Evolutionary conservation across 2,888 invertebrate species (phyloP).

Genomic region (Cylindroiulus punctatus): DNA sequence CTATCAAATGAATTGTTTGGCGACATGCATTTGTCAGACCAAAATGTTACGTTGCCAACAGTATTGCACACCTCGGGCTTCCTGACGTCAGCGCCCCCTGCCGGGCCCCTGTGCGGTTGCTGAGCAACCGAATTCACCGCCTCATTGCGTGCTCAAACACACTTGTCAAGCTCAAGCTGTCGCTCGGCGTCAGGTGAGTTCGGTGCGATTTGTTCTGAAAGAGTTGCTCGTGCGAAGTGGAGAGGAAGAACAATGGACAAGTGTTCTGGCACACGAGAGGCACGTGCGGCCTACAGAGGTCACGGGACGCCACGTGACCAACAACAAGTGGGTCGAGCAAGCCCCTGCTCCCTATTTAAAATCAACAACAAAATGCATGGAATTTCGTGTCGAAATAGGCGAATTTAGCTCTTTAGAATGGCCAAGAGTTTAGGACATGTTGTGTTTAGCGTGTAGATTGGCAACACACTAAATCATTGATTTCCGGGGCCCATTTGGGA

Average conservation of each 20-base stretch:
- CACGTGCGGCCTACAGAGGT: not conserved
- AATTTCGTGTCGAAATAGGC: no score
- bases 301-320: not conserved
- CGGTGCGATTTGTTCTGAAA: constrained; percentile 8
- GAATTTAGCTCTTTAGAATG: no score
- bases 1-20: no score
- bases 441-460: no score
- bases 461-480: no score
- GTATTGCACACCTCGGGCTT: not conserved
- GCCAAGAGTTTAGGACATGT: no score
- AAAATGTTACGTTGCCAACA: no score
- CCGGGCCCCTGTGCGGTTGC: not conserved
- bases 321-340: not conserved
- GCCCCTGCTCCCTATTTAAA: not conserved
- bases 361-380: not conserved
- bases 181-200: constrained; percentile 32
- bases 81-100: not conserved
- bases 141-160: not conserved
- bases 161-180: constrained; percentile 8
- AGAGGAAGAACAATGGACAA: constrained; percentile 9
- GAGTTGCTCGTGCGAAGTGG: not conserved
- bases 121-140: constrained; percentile 9
- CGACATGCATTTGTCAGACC: no score
- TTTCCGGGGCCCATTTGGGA: no score
- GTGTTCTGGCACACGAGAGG: not conserved